phyloP scores from a whole-genome alignment of 35 echinoderm and acorn worm species.

The Apostichopus californicus region DNA sequence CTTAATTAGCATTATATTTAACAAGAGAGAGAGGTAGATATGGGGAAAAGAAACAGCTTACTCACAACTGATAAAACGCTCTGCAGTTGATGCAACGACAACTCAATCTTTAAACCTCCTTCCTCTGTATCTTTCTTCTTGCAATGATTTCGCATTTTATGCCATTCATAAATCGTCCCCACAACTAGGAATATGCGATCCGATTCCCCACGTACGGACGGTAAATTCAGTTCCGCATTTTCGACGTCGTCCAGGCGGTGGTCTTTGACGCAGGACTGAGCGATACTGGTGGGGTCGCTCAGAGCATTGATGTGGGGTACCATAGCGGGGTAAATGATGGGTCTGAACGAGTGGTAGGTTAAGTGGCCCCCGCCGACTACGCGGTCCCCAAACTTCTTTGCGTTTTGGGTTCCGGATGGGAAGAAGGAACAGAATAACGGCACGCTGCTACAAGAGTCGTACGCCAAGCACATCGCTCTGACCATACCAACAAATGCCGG shows the following conservation, averaged over 20 bases:
- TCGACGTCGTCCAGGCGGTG: background rate
- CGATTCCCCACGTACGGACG: background rate
- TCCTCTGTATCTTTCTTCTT: conserved; percentile 7
- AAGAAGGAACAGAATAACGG: conserved; percentile 72
- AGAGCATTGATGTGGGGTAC: conserved; percentile 60
- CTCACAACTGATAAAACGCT: conserved; percentile 62
- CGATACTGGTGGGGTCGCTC: background rate
- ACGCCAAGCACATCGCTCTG: conserved; percentile 68
- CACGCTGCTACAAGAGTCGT: conserved; percentile 43
- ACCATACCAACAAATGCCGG: conserved; percentile 85
- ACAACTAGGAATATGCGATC: conserved; percentile 67
- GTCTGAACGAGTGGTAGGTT: conserved; percentile 88
- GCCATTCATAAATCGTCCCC: conserved; percentile 48
- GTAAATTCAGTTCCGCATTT: background rate
- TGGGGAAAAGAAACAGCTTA: background rate
- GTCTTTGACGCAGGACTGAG: conserved; percentile 30
- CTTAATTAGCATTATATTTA: too few relatives aligned
- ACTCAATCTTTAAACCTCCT: background rate
- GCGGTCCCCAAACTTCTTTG: background rate
- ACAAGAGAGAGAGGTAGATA: too few relatives aligned
- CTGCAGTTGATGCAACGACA: conserved; percentile 62
- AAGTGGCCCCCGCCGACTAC: background rate
- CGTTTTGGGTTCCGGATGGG: background rate
- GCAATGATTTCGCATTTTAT: too few relatives aligned
- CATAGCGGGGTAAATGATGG: conserved; percentile 88